Conservation (phyloP, 92 coral and sea anemone species). For the Virgularia gustaviana region DNA sequence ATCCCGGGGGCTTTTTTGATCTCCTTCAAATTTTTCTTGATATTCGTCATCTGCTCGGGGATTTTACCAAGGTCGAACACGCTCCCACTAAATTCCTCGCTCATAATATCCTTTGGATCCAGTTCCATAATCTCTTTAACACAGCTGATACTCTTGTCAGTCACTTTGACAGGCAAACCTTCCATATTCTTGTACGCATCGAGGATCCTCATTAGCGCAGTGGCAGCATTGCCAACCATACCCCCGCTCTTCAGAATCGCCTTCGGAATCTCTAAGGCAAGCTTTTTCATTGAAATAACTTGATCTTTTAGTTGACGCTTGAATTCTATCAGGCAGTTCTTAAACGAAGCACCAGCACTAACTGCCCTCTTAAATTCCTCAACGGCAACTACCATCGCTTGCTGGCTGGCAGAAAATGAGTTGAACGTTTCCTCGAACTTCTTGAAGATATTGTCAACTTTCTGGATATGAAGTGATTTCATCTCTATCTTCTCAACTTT, state of each 20-base stretch:
- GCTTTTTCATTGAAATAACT: conserved; percentile 4
- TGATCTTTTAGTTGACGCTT: conserved; percentile 8
- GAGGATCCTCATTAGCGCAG: conserved; percentile 8
- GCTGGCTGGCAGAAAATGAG: background rate
- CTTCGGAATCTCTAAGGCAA: conserved; percentile 15
- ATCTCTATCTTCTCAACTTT: conserved; percentile 3
- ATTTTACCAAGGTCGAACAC: conserved; percentile 15
- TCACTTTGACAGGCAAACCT: conserved; percentile 13
- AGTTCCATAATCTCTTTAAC: conserved; percentile 11
- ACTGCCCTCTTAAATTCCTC: conserved; percentile 15
- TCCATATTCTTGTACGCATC: conserved; percentile 10
- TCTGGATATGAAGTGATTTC: conserved; percentile 2
- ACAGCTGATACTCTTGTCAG: conserved; percentile 10
- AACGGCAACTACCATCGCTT: conserved; percentile 5
- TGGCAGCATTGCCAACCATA: conserved; percentile 12
- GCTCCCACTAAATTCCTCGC: conserved; percentile 15
- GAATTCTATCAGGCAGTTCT: conserved; percentile 9
- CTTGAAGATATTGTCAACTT: conserved; percentile 16
- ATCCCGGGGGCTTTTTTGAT: conserved; percentile 13
- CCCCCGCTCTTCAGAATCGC: background rate
- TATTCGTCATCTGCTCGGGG: conserved; percentile 15
- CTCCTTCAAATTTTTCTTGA: conserved; percentile 11
- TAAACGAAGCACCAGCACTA: background rate
- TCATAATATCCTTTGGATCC: conserved; percentile 10
- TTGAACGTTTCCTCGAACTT: conserved; percentile 19